A percentile compares a stretch with the other conserved stretches of the same genome.
Evolutionary conservation across 2,888 invertebrate species (phyloP).

Genomic region (Agrochola lota): DNA sequence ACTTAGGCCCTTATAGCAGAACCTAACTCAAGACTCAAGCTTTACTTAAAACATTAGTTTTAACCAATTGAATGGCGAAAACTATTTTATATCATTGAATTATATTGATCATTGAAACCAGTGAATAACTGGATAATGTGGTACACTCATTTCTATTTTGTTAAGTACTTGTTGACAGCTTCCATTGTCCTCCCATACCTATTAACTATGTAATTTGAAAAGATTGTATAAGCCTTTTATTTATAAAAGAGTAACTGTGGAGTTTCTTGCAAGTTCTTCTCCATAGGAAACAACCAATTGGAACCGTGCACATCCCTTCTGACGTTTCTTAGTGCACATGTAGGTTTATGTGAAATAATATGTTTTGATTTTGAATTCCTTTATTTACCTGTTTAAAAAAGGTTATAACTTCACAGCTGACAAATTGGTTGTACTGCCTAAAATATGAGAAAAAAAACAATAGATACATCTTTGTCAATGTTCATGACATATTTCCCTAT

Average conservation of each 20-base stretch:
- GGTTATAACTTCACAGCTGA: too few relatives aligned
- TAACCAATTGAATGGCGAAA: too few relatives aligned
- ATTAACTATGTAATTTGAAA: neutral
- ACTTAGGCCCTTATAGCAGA: neutral
- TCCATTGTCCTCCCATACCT: neutral
- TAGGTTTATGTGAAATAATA: neutral
- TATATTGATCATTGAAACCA: neutral
- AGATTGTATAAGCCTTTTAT: neutral
- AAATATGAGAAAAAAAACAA: neutral
- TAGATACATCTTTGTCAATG: neutral
- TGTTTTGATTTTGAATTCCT: neutral
- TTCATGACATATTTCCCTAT: neutral
- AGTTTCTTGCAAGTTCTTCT: neutral
- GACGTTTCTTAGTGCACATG: neutral
- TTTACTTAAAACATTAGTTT: too few relatives aligned
- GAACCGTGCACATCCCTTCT: neutral
- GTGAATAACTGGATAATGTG: neutral
- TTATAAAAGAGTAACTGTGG: neutral
- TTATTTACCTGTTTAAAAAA: neutral
- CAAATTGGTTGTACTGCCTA: neutral
- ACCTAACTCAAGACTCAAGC: too few relatives aligned
- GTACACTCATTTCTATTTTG: neutral
- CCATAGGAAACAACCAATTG: neutral
- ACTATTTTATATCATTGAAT: neutral
- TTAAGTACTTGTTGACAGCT: neutral